Base-by-base conservation (phyloP, 2,113 vertebrate genomes). In the Melanocharis versteri region DNA sequence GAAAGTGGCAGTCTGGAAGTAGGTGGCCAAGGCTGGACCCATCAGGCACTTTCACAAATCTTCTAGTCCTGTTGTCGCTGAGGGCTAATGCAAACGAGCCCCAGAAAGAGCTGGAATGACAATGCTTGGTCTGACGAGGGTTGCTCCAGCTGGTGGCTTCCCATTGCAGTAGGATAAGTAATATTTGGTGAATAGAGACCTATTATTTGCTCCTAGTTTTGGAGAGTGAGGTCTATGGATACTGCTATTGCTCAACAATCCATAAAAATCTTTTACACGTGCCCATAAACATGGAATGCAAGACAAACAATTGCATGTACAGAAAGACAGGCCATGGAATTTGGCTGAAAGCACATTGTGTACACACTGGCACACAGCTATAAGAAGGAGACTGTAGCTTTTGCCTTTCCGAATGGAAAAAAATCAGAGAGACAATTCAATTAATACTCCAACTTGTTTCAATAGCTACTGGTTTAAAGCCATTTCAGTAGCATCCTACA, bases 381-480 rank as follows among this genome's bases (percentile, higher is more conserved):
- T 27, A 76, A 54, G 47, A 20, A 83, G 40, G 44, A 97, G 58
- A 84, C 42, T 70, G 54, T 53, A 84, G 80, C 60, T 96, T 97
- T 97, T 93, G 94, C 78, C 64, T 97, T 94, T 86, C 89, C 54
- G 57, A 94, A 96, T 80, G 85, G 85, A 83, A 91, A 97, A 97
- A 97, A 95, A 89, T 89, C 91, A 89, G 62, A 96, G 94, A 78
- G 95, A 82, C 42, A 96, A 95, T 97, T 97, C 45, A 92, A 97
- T 97, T 95, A 98, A 93, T 93, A 83, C 51, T 89, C 45, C 91
- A 90, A 57, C 89, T 97, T 95, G 39, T 94, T 97, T 97, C 91
- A 95, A 92, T 88, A 95, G 77, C 89, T 95, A 92, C 96, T 95
- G 83, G 92, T 95, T 97, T 97, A 97, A 97, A 97, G 84, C 87